Conservation (phyloP, 2,888 invertebrate genomes). For the Stegana nigrithorax region DNA sequence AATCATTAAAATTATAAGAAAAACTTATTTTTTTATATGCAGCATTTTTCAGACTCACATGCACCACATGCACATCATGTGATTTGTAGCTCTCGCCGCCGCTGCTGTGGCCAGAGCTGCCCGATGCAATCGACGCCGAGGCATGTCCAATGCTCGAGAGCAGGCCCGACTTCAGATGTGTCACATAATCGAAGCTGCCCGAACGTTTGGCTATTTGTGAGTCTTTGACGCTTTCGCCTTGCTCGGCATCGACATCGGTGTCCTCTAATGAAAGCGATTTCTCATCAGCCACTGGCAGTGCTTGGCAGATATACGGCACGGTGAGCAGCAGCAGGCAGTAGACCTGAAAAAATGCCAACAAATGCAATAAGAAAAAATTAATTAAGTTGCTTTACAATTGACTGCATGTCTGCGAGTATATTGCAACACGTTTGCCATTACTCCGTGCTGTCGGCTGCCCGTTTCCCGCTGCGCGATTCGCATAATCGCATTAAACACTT, state of each 20-base stretch:
- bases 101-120: conserved; percentile 65
- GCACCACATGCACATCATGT: conserved; percentile 52
- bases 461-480: too few relatives aligned
- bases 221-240: conserved; percentile 58
- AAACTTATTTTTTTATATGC: neutral
- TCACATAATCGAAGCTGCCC: conserved; percentile 65
- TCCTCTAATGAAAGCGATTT: conserved; percentile 55
- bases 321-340: conserved; percentile 47
- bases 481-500: neutral
- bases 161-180: conserved; percentile 64
- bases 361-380: neutral
- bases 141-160: conserved; percentile 66
- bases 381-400: neutral
- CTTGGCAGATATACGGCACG: conserved; percentile 44
- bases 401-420: neutral
- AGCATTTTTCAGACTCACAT: conserved; percentile 42
- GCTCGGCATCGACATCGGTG: conserved; percentile 59
- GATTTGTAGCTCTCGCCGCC: conserved; percentile 51
- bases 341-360: conserved; percentile 38
- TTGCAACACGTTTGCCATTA: neutral
- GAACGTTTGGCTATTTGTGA: conserved; percentile 64
- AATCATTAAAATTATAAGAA: neutral
- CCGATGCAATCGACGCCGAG: conserved; percentile 67
- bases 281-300: conserved; percentile 44
- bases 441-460: too few relatives aligned